phyloP scores from a whole-genome alignment of 2,113 vertebrate genomes.

The Engystomops pustulosus region DNA sequence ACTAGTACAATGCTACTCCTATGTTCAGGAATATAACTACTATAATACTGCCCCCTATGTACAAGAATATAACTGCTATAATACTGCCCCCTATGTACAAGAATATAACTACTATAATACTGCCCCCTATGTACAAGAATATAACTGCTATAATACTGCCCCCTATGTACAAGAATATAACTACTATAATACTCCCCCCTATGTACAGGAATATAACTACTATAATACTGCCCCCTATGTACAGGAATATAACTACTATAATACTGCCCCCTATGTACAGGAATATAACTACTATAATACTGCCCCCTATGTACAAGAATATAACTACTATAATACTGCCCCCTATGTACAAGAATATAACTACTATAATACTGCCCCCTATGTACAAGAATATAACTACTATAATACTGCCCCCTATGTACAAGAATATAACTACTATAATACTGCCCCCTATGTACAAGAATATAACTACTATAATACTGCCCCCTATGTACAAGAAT shows the following conservation, averaged over 20 bases:
- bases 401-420: background rate
- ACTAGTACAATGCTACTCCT: background rate
- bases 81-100: too few species aligned
- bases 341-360: background rate
- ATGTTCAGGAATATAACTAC: background rate
- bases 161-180: slow-evolving; percentile 4
- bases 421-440: background rate
- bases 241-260: too few species aligned
- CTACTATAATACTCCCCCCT: background rate
- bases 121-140: background rate
- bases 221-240: background rate
- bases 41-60: background rate
- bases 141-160: background rate
- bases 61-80: background rate
- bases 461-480: too few species aligned
- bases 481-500: too few species aligned
- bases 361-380: background rate
- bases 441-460: background rate
- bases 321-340: background rate
- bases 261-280: too few species aligned
- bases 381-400: background rate
- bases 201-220: background rate
- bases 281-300: background rate
- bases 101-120: too few species aligned
- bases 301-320: background rate